A percentile compares a stretch with the other conserved stretches of the same genome.
Conservation (phyloP, 2,797 vertebrate species). For the Poecilia gillii region DNA sequence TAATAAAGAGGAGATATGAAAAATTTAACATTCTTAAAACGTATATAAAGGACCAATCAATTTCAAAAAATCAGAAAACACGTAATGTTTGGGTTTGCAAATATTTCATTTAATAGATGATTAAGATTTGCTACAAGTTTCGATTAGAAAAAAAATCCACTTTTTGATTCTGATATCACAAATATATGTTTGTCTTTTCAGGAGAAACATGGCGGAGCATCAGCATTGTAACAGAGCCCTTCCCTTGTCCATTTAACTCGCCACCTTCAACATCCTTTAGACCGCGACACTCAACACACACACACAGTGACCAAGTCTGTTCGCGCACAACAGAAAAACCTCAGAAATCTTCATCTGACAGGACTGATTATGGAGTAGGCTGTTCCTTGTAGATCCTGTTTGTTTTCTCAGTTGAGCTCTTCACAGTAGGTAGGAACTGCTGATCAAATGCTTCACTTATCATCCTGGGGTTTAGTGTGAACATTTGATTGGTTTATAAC, state of each 20-base stretch:
- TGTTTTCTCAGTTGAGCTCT: conserved; percentile 35
- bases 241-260: conserved; percentile 27
- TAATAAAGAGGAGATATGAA: not conserved
- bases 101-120: not conserved
- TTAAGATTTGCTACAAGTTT: not conserved
- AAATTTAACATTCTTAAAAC: not conserved
- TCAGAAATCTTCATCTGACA: conserved; percentile 41
- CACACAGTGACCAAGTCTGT: conserved; percentile 49
- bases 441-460: conserved; percentile 26
- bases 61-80: not conserved
- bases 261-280: conserved; percentile 22
- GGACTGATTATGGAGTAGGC: conserved; percentile 39
- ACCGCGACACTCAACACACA: conserved; percentile 32
- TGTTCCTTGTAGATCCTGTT: conserved; percentile 32
- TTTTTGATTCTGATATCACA: not conserved
- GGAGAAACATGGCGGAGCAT: conserved; percentile 69
- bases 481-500: conserved; percentile 33
- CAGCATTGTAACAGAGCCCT: conserved; percentile 70
- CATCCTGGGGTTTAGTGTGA: conserved; percentile 34
- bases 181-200: conserved; percentile 54
- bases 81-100: not conserved
- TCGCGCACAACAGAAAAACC: conserved; percentile 34
- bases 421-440: conserved; percentile 32
- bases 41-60: not conserved
- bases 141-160: not conserved